Evolutionary conservation across 2,888 invertebrate genomes (phyloP), one percentile per base, ranked within the genome.

Genomic region (Idaea aversata): DNA sequence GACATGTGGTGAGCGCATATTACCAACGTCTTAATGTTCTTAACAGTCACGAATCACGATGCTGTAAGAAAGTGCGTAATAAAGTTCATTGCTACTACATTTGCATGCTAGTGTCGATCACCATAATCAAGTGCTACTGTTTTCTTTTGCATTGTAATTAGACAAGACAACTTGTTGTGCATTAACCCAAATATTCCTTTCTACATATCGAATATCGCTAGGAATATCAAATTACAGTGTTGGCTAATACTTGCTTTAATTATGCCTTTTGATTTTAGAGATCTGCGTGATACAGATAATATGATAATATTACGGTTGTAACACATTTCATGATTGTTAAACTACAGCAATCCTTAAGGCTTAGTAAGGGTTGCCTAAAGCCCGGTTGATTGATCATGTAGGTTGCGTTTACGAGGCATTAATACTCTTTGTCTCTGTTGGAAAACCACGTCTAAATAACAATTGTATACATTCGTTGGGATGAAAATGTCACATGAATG

Each of bases 31-130:
- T 60, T 60, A 57, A 69, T 63, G 62, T 61, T 65, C 61, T 63
- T 67, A 61, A 63, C 36, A 65, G 65, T 70, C 63, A 63, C 59
- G 64, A 66, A 57, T 61, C 63, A 77, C 76, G 76, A 79, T 76
- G 71, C 74, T 71, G 72, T 82, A 86, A 84, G 87, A 88, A 87
- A 87, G 86, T 79, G 82, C 77, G 79, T 79, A 76, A 77, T 70
- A 25, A 47, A 74, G 75, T 72, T 71, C 63, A 71, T 64, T 70
- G 73, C 69, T 71, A 69, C 73, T 69, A 63, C 62, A 63, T 66
- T 68, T 64, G 75, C 75, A 74, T 75, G 77, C 74, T 78, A 77
- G 73, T 71, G 67, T 68, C 67, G 67, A 70, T 70, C 73, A 73
- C 66, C 61, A 69, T 73, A 71, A 73, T 74, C 72, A 74, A 74